These are phyloP conservation scores for Salvator merianae DNA, from an alignment of 2,113 vertebrate genomes.

Conservation along the genomic window DNA sequence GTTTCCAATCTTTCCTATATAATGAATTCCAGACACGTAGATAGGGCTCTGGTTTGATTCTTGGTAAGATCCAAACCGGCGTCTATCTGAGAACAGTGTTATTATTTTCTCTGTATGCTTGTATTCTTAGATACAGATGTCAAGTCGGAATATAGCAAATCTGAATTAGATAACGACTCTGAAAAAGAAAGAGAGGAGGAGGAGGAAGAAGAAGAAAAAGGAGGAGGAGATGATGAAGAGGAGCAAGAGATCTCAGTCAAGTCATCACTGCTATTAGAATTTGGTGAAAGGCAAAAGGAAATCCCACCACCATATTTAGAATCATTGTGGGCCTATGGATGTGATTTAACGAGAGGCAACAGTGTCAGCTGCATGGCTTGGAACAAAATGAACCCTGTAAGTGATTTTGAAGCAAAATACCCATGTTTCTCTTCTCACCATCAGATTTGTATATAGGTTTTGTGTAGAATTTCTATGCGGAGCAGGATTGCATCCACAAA, in stretches of 20 bases:
- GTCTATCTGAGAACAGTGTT: background rate
- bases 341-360: constrained; percentile 77
- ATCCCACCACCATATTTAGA: constrained; percentile 72
- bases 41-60: background rate
- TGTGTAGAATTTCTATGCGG: background rate
- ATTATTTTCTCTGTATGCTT: background rate
- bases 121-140: constrained; percentile 59
- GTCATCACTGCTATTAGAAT: rapidly evolving
- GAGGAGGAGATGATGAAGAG: background rate
- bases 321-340: constrained; percentile 83
- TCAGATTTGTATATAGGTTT: background rate
- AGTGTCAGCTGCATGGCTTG: constrained; percentile 86
- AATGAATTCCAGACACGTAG: background rate
- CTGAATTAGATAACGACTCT: background rate
- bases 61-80: background rate
- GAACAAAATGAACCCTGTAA: constrained; percentile 87
- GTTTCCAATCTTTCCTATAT: background rate
- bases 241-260: background rate
- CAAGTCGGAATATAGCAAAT: background rate
- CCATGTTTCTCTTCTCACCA: background rate
- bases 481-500: background rate
- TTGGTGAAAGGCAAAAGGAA: background rate
- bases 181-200: constrained; percentile 35
- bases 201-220: background rate
- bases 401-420: constrained; percentile 17